phyloP scores from a whole-genome alignment of 2,888 invertebrate species.

The Arge pagana region DNA sequence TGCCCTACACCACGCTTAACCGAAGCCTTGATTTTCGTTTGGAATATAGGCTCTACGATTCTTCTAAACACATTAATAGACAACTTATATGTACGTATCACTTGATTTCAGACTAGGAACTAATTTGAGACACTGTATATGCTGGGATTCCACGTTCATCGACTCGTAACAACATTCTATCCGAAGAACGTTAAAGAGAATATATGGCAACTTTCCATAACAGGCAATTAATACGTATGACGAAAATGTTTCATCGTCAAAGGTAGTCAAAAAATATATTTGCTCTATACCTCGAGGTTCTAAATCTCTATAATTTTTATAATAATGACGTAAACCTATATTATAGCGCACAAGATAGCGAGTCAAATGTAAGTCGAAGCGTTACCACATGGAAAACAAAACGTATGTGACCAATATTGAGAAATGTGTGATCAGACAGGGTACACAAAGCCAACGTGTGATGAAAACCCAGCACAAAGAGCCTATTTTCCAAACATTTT shows the following conservation, averaged over 20 bases:
- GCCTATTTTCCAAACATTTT: slow-evolving; percentile 11
- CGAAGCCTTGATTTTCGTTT: slow-evolving; percentile 35
- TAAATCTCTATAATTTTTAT: no score
- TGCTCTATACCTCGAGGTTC: no score
- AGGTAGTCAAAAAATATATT: no score
- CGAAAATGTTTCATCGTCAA: not conserved
- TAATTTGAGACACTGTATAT: slow-evolving; percentile 40
- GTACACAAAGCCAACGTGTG: not conserved
- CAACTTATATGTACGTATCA: slow-evolving; percentile 49
- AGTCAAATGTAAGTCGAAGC: no score
- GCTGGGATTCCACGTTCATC: slow-evolving; percentile 18
- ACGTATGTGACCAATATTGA: no score
- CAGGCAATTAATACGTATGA: not conserved
- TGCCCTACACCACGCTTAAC: slow-evolving; percentile 34
- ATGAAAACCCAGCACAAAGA: slow-evolving; percentile 18
- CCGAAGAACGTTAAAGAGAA: no score
- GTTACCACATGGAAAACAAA: no score
- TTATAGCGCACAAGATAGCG: no score
- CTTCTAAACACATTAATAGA: slow-evolving; percentile 33
- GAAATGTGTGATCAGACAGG: no score
- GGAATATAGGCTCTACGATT: slow-evolving; percentile 43
- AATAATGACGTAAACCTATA: no score
- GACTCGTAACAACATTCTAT: no score
- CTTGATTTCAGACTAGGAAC: slow-evolving; percentile 52
- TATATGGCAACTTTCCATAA: no score